Evolutionary conservation across 2,113 vertebrate species (phyloP).

Genomic region (Engystomops pustulosus): DNA sequence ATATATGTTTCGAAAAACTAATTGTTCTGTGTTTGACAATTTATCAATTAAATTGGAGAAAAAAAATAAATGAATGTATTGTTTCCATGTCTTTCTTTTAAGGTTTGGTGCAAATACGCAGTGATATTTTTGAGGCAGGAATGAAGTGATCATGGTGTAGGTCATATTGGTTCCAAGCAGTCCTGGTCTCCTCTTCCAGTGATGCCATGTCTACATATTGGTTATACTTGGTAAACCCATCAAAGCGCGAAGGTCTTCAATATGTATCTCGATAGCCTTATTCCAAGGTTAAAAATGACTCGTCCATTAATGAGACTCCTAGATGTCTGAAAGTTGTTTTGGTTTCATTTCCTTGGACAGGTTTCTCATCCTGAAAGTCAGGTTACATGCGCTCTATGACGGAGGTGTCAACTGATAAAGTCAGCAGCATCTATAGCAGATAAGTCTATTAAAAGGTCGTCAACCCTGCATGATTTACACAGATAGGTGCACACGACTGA

Average conservation of each 20-base stretch:
- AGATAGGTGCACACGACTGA: too few species aligned
- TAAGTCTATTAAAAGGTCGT: background rate
- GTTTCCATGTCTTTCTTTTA: slow-evolving; percentile 26
- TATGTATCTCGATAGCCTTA: too few species aligned
- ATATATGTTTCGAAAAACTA: background rate
- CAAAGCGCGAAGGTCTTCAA: background rate
- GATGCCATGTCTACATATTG: background rate
- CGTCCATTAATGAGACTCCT: background rate
- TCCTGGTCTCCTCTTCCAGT: background rate
- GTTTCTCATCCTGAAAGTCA: slow-evolving; percentile 1
- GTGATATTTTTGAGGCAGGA: slow-evolving; percentile 22
- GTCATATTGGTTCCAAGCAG: background rate
- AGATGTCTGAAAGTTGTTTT: background rate
- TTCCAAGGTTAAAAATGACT: background rate
- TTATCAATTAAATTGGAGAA: background rate
- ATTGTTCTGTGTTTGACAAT: background rate
- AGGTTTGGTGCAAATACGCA: background rate
- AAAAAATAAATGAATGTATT: background rate
- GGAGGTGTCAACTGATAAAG: background rate
- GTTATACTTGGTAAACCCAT: background rate
- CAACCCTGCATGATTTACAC: slow-evolving; percentile 8
- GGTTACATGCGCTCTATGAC: slow-evolving; percentile 13
- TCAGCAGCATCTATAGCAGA: background rate
- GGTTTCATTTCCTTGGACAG: slow-evolving; percentile 29
- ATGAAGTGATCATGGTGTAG: slow-evolving; percentile 26